These are phyloP conservation scores for Pseudorasbora parva DNA, from an alignment of 2,113 vertebrate species.

Conservation along the genomic window DNA sequence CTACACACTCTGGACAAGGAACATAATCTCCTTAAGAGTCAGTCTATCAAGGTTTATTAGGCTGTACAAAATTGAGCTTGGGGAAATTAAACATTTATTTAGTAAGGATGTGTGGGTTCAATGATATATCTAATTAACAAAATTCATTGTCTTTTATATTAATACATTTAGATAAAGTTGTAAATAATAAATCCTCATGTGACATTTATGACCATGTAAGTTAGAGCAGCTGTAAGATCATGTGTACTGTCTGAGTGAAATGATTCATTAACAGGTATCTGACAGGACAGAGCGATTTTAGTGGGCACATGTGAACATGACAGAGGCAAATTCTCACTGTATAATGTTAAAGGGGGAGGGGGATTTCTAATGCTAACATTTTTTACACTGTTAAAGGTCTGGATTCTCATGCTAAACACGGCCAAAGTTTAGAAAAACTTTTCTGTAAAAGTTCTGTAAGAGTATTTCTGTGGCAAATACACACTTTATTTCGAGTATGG, in stretches of 20 bases:
- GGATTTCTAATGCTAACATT: too few relatives aligned
- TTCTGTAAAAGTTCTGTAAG: too few relatives aligned
- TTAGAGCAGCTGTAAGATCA: slow-evolving; percentile 7
- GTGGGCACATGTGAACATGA: neutral
- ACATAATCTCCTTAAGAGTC: slow-evolving; percentile 21
- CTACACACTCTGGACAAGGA: slow-evolving; percentile 21
- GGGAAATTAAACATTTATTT: slow-evolving; percentile 2
- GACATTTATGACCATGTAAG: neutral
- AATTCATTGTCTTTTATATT: neutral
- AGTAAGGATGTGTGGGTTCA: neutral
- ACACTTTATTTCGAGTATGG: too few relatives aligned
- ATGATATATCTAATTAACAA: neutral
- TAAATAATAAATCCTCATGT: neutral
- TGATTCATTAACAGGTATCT: neutral
- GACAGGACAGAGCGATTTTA: neutral
- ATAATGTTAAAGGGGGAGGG: too few relatives aligned
- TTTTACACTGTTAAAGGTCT: too few relatives aligned
- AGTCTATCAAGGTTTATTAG: slow-evolving; percentile 14
- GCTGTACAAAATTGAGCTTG: slow-evolving; percentile 8
- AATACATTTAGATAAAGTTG: neutral
- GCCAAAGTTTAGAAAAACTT: too few relatives aligned
- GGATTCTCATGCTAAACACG: too few relatives aligned
- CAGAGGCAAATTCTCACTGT: too few relatives aligned
- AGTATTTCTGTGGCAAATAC: too few relatives aligned
- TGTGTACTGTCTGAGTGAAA: neutral